Base-by-base conservation (phyloP, 2,888 invertebrate genomes). In the Amorpha juglandis region DNA sequence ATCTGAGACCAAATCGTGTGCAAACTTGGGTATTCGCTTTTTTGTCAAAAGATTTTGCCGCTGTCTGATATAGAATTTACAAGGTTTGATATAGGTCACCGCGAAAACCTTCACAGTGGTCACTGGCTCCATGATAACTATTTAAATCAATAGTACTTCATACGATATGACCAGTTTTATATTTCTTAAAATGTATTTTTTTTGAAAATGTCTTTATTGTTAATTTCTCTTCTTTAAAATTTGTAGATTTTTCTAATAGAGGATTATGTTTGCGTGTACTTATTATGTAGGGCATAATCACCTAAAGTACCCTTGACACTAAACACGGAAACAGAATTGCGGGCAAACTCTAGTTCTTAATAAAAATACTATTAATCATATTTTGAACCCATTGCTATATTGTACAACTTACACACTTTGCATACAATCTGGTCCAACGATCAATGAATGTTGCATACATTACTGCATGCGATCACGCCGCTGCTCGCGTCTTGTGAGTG, bases 381-480 rank as follows among this genome's bases (percentile, higher is more conserved):
- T 45, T 45, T 45, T 45, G 14, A 45, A 45, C 1, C 45, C 11
- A 45, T 45, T 1, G 12, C 11, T 19, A 58, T 16, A 38, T 42
- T 27, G 27, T 27, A 27, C 27, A 27, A 27, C 4, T 4, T 27
- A 9, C 4, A 6, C 16, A 58, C 12, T 12, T 58, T 58, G 38
- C 58, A 58, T 42, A 58, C 58, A 58, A 42, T 58, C 58, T 58
- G 58, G 38, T 19, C 35, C 11, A 9, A 12, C 16, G 38, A 58
- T 58, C 19, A 42, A 42, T 58, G 58, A 58, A 55, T 55, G 55
- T 35, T 58, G 42, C 42, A 58, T 58, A 38, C 58, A 42, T 58
- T 35, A 55, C 16, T 35, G 58, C 58, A 58, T 58, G 58, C 16
- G 55, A 35, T 38, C 55, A 55, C 9, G 38, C 16, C 16, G 19